phyloP scores from a whole-genome alignment of 37 sponge, comb jelly and placozoan genomes.

The Haliclona indistincta region DNA sequence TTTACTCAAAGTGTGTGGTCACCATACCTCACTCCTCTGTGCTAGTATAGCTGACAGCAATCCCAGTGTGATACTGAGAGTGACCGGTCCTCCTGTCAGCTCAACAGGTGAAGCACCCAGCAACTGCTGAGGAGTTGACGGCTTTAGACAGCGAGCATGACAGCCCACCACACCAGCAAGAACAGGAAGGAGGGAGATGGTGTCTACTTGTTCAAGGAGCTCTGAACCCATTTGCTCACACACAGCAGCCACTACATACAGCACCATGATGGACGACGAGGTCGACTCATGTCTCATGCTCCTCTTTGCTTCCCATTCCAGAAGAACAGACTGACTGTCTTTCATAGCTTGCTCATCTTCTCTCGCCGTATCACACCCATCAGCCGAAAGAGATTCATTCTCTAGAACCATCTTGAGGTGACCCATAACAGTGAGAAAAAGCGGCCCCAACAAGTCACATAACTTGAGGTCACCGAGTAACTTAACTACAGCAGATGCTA shows the following conservation, averaged over 20 bases:
- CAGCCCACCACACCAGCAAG: slow-evolving; percentile 14
- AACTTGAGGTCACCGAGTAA: no score
- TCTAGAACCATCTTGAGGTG: no score
- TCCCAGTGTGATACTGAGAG: slow-evolving; percentile 70
- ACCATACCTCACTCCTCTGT: slow-evolving; percentile 21
- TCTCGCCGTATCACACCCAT: no score
- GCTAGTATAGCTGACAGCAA: slow-evolving; percentile 56
- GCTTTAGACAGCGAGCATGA: slow-evolving; percentile 16
- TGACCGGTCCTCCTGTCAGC: slow-evolving; percentile 48
- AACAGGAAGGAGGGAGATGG: slow-evolving; percentile 7
- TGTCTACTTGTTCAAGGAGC: slow-evolving; percentile 9
- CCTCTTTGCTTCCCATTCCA: slow-evolving; percentile 11
- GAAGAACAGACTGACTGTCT: no score
- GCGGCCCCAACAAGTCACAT: no score
- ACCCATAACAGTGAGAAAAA: no score
- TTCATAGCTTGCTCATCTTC: no score
- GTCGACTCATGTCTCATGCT: not conserved
- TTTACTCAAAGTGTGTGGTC: not conserved
- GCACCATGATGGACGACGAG: not conserved
- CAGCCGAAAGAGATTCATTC: no score
- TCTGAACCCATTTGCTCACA: slow-evolving; percentile 29
- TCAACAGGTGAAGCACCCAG: not conserved
- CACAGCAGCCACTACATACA: slow-evolving; percentile 52
- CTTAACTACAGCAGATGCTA: no score
- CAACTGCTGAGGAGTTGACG: not conserved